Evolutionary conservation across 2,888 invertebrate genomes (phyloP).

Genomic region (Andrena camellia): DNA sequence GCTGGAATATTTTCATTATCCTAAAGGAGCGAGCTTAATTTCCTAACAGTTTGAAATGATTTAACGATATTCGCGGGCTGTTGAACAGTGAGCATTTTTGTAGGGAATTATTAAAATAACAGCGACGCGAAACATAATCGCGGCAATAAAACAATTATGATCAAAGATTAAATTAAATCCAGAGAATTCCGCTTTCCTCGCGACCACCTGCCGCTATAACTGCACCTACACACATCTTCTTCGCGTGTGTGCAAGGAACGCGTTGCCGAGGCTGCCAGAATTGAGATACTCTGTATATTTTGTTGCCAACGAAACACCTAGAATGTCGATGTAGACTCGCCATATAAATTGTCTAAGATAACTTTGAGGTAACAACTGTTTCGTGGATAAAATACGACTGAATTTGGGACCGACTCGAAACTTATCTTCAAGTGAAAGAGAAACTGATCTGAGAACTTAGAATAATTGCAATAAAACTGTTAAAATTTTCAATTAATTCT

Average conservation of each 20-base stretch:
- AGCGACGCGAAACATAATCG: conserved; percentile 1
- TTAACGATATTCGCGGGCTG: not conserved
- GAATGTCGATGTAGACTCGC: not conserved
- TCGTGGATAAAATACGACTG: too few species aligned
- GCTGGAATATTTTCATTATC: not conserved
- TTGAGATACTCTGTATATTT: too few species aligned
- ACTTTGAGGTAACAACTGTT: too few species aligned
- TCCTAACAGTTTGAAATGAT: conserved; percentile 7
- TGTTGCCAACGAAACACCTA: not conserved
- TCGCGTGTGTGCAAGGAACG: not conserved
- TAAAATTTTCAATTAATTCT: too few species aligned
- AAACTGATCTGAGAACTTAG: too few species aligned
- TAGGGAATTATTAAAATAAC: not conserved
- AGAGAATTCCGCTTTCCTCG: conserved; percentile 8
- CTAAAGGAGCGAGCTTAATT: not conserved
- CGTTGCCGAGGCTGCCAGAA: not conserved
- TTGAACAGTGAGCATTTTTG: not conserved
- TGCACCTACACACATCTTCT: not conserved
- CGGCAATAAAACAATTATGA: too few species aligned
- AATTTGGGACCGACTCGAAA: too few species aligned
- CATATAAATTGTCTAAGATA: not conserved
- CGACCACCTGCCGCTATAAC: conserved; percentile 16
- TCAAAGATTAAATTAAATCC: not conserved
- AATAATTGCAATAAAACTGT: too few species aligned
- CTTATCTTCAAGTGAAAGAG: too few species aligned